phyloP scores from a whole-genome alignment of 2,113 vertebrate genomes.

The Serinus canaria region DNA sequence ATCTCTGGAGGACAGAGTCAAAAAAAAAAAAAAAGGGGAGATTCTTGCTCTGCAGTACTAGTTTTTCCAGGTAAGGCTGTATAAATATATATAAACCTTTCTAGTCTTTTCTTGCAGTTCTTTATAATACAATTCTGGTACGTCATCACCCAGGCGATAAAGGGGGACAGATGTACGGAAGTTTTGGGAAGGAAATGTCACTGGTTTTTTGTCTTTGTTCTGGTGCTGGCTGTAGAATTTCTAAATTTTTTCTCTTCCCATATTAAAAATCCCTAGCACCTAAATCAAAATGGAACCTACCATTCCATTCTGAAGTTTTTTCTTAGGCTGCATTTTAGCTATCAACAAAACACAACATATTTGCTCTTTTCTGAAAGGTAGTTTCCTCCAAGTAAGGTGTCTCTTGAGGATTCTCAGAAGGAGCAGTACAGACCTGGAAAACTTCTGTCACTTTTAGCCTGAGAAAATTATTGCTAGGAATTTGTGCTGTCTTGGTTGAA shows the following conservation, averaged over 20 bases:
- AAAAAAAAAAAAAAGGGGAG: background rate
- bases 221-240: background rate
- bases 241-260: background rate
- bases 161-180: background rate
- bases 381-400: background rate
- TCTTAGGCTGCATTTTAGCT: background rate
- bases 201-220: background rate
- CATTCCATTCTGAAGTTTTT: background rate
- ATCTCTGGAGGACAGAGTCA: background rate
- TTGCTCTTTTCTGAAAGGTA: background rate
- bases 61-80: slow-evolving; percentile 12
- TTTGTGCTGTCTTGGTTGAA: background rate
- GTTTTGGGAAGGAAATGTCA: background rate
- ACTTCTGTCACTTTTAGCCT: background rate
- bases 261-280: background rate
- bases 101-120: background rate
- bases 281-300: background rate
- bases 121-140: background rate
- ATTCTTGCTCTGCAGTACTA: background rate
- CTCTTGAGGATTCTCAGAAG: background rate
- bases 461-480: background rate
- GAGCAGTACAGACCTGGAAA: background rate
- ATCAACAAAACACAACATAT: background rate
- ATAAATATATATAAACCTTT: background rate
- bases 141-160: background rate